Evolutionary conservation across 2,113 vertebrate species (phyloP).

Genomic region (Numida meleagris): DNA sequence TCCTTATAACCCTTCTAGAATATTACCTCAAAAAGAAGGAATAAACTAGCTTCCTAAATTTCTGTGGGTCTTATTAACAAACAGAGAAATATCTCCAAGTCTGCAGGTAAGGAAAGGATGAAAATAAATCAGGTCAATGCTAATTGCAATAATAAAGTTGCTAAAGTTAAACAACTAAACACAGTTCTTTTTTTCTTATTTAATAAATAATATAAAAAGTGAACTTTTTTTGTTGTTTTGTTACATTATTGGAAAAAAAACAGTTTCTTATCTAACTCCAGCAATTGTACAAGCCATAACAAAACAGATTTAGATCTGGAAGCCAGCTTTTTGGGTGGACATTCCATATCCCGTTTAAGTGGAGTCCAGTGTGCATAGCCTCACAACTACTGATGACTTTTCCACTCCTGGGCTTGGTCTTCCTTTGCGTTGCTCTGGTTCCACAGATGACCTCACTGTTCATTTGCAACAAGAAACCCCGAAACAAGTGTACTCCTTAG

Average conservation of each 20-base stretch:
- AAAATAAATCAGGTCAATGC: neutral
- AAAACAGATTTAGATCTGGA: neutral
- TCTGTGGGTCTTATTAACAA: neutral
- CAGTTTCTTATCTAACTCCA: slow-evolving; percentile 66
- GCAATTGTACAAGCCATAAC: slow-evolving; percentile 56
- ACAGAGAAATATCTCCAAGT: neutral
- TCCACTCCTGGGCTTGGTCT: slow-evolving; percentile 1
- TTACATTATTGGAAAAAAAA: slow-evolving; percentile 62
- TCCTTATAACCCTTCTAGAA: neutral
- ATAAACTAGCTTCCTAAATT: neutral
- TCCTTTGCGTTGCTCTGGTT: slow-evolving; percentile 23
- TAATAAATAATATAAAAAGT: slow-evolving; percentile 77
- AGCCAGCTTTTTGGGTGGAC: slow-evolving; percentile 5
- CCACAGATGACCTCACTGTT: neutral
- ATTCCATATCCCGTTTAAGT: slow-evolving; percentile 19
- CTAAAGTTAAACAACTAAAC: slow-evolving; percentile 69
- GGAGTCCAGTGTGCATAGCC: slow-evolving; percentile 35
- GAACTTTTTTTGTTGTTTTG: slow-evolving; percentile 41
- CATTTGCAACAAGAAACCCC: neutral
- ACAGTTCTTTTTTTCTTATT: slow-evolving; percentile 69
- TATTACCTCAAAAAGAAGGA: neutral
- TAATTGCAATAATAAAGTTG: neutral
- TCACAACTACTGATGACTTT: slow-evolving; percentile 31
- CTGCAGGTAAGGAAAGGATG: neutral
- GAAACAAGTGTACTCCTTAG: neutral